Evolutionary conservation across 2,888 invertebrate species (phyloP), one percentile per base, ranked within the genome.

Genomic region (Aproaerema taeniolella): DNA sequence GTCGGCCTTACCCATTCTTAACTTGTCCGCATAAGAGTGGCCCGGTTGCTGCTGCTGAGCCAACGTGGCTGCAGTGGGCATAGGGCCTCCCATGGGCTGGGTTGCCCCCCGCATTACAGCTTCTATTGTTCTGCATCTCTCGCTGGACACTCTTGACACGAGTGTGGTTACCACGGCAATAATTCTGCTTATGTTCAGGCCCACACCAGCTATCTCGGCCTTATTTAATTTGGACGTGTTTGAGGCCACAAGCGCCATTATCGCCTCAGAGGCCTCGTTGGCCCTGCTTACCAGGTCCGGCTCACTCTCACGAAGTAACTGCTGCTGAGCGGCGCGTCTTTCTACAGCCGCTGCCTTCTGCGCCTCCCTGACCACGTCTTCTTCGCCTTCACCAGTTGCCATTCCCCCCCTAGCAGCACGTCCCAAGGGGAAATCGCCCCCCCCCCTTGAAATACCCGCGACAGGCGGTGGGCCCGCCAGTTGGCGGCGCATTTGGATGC

Each of bases 141-240:
- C n/a, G n/a, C n/a, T n/a, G n/a, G n/a, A n/a, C n/a, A n/a, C n/a
- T n/a, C n/a, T n/a, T n/a, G n/a, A n/a, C n/a, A n/a, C n/a, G n/a
- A n/a, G n/a, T n/a, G n/a, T n/a, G n/a, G n/a, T n/a, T n/a, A n/a
- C n/a, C n/a, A n/a, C n/a, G n/a, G 20, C 20, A 4, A 20, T 20
- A 4, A 20, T 6, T 4, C 5, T 20, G 5, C 4, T 4, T 8
- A 20, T 11, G 1, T 20, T 5, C 5, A 11, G 6, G 6, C 12
- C 33, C 1, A 33, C 11, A 2, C 2, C 33, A 2, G 24, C 33
- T 1, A 33, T 24, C 2, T 33, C 33, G 8, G 1, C 10, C 12
- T 33, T 33, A 12, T 33, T 33, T 10, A 33, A 2, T 26, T 26
- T 26, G 7, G n/a, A n/a, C n/a, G 26, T 26, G 26, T n/a, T 26